Base-by-base conservation (phyloP, 2,113 vertebrate genomes). In the Zootoca vivipara region DNA sequence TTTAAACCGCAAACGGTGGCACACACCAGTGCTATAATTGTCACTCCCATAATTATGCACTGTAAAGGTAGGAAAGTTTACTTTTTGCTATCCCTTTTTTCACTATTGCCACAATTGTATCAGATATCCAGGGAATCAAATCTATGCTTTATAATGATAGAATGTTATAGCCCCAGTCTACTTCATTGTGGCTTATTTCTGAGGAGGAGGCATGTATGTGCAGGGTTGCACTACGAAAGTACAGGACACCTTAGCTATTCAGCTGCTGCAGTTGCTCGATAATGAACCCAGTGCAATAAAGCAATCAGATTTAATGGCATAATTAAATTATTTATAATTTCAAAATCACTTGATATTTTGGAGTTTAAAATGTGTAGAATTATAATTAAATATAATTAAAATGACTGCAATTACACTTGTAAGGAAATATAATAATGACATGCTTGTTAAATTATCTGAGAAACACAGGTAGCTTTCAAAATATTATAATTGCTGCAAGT, bases 321-420 rank as follows among this genome's bases (percentile, higher is more conserved):
- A 84, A 89, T 94, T 91, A 93, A 88, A 90, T 91, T 83, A 78
- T 30, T 84, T 91, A 86, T 69, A 77, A 24, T 58, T 87, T 89
- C 62, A 85, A 91, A 78, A 83, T 0, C 62, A 7, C n/a, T 72
- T 87, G 24, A 40, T 52, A 28, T 13, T 91, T 86, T 69, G 89
- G 91, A 85, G 80, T 74, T 86, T 89, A 89, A 62, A 10, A 89
- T 87, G n/a, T 86, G 26, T 35, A 18, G 56, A 33, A 88, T 93
- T 91, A 92, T 38, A 77, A 87, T 92, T 86, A 83, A 42, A 87
- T 30, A 74, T 85, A 90, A 86, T 78, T 46, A 91, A 92, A 88
- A 16, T 77, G 56, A 18, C 26, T 78, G 30, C 86, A 94, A 78
- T 80, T 89, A 82, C 83, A 78, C 15, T 12, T 35, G 90, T 10